Base-by-base conservation (phyloP, 2,113 vertebrate genomes). In the Ctenodactylus gundi region DNA sequence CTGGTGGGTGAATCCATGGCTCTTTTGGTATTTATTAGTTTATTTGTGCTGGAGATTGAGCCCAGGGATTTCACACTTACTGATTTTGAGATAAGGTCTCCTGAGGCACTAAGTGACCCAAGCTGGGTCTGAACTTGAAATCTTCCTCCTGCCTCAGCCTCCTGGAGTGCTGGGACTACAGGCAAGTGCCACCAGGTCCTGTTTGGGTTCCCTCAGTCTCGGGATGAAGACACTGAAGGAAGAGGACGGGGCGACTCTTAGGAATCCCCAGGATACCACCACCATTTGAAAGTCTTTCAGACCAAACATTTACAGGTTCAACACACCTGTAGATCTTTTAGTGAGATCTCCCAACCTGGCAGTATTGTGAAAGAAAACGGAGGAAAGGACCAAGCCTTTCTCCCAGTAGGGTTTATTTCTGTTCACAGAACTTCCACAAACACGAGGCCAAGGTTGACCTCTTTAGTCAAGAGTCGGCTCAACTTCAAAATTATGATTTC, bases 401-500 rank as follows among this genome's bases (percentile, higher is more conserved):
- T 91, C 88, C 4, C 64, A 94, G 62, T 23, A 20, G 58, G 49
- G 91, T 94, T 97, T 97, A 96, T 97, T 97, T 97, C 96, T 95
- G 93, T 94, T 85, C 91, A 67, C 57, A 87, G 73, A 92, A 96
- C 86, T 85, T 94, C 88, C 53, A 51, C 94, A 95, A 95, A 89
- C 96, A 96, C 68, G 91, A 95, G 91, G 86, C 93, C 80, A 55
- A 89, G 67, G 67, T 64, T 96, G 96, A 97, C 96, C 97, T 95
- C 94, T 94, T 55, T 76, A 95, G 96, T 94, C 94, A 95, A 94
- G 92, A 97, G 96, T 96, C 96, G 96, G 88, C 68, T 97, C 85
- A 84, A 95, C 92, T 97, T 97, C 96, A 96, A 96, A 97, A 96
- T 97, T 97, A 96, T 93, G 96, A 96, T 96, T 92, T 73, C 93